phyloP scores from a whole-genome alignment of 2,797 vertebrate species.

The Siniperca obscura region DNA sequence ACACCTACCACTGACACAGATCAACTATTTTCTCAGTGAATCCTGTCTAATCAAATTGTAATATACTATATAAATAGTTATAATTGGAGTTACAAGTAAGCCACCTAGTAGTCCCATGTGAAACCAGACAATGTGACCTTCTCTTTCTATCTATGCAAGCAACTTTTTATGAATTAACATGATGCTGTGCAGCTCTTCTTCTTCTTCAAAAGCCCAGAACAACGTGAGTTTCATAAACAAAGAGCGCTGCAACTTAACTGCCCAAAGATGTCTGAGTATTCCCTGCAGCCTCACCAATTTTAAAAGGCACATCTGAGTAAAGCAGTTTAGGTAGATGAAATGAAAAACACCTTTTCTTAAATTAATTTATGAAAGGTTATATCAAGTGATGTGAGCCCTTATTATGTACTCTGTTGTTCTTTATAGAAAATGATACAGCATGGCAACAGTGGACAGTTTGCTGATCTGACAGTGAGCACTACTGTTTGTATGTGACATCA shows the following conservation, averaged over 20 bases:
- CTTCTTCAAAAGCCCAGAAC: background rate
- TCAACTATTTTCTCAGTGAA: background rate
- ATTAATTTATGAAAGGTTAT: background rate
- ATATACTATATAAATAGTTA: background rate
- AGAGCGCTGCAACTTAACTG: background rate
- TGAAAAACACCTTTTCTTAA: background rate
- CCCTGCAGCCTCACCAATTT: conserved; percentile 22
- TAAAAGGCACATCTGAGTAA: background rate
- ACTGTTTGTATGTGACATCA: background rate
- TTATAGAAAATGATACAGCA: background rate
- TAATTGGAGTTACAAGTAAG: background rate
- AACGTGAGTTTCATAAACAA: conserved; percentile 17
- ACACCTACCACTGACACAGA: too few species aligned
- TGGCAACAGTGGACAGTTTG: background rate
- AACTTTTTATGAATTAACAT: background rate
- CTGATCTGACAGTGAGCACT: background rate
- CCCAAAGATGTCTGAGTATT: background rate
- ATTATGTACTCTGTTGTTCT: background rate
- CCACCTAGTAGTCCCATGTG: background rate
- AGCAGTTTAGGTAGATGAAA: background rate
- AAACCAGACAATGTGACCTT: background rate
- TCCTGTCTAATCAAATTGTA: background rate
- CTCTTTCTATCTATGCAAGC: background rate
- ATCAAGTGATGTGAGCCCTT: background rate
- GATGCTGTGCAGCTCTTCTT: conserved; percentile 2